Percentiles rank a stretch among this genome's conserved stretches.
phyloP scores from a whole-genome alignment of 2,888 invertebrate genomes.

The Drosophila neotestacea region DNA sequence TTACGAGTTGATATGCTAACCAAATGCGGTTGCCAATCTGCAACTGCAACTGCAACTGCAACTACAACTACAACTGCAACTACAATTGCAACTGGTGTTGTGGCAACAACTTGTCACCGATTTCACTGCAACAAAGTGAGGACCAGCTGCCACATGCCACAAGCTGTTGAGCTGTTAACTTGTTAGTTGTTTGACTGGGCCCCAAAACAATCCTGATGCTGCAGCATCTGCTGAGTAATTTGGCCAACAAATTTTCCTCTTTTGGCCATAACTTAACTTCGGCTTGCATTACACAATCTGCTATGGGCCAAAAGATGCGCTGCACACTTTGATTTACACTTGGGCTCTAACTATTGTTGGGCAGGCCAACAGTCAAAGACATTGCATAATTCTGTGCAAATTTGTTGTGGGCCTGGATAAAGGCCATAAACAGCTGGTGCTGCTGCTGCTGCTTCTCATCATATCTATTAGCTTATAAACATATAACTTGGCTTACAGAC shows the following conservation, averaged over 20 bases:
- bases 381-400: conserved; percentile 29
- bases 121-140: conserved; percentile 12
- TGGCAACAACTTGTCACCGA: conserved; percentile 38
- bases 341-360: conserved; percentile 54
- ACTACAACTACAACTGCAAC: conserved; percentile 21
- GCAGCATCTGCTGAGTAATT: conserved; percentile 46
- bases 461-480: conserved; percentile 28
- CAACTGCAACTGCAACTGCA: conserved; percentile 26
- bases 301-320: conserved; percentile 36
- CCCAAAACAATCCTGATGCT: conserved; percentile 8
- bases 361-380: conserved; percentile 19
- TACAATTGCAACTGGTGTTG: conserved; percentile 17
- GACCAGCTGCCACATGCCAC: conserved; percentile 70
- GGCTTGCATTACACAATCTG: conserved; percentile 57
- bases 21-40: conserved; percentile 38
- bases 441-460: neutral
- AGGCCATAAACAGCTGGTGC: conserved; percentile 6
- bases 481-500: conserved; percentile 1
- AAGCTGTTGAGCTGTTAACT: conserved; percentile 52
- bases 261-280: conserved; percentile 43
- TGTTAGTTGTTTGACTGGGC: conserved; percentile 15
- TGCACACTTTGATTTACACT: conserved; percentile 63
- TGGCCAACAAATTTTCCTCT: conserved; percentile 23
- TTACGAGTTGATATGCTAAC: conserved; percentile 56
- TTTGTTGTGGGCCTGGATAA: neutral